phyloP scores from a whole-genome alignment of 2,888 invertebrate genomes.

The Drosophila greeni region DNA sequence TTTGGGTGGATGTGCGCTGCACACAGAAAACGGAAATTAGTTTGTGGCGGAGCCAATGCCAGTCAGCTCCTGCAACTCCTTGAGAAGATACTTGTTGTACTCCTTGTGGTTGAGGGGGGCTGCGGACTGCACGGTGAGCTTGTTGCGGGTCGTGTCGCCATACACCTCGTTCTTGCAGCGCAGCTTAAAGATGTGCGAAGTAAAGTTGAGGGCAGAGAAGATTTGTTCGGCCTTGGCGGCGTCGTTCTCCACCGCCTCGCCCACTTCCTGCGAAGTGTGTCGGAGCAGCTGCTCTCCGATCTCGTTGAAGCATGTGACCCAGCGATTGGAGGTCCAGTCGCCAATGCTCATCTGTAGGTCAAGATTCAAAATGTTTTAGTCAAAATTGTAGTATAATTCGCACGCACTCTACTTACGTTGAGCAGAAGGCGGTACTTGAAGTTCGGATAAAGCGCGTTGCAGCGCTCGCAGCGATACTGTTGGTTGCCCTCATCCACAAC shows the following conservation, averaged over 20 bases:
- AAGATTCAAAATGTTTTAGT: not conserved
- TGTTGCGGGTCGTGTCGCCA: constrained; percentile 84
- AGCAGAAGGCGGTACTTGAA: constrained; percentile 92
- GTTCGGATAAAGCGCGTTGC: constrained; percentile 89
- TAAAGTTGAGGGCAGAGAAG: constrained; percentile 88
- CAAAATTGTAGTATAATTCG: no score
- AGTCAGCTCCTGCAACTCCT: constrained; percentile 84
- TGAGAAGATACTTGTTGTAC: constrained; percentile 85
- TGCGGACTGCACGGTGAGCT: constrained; percentile 85
- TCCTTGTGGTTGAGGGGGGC: constrained; percentile 87
- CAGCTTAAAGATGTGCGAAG: constrained; percentile 89
- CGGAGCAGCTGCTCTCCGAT: constrained; percentile 88
- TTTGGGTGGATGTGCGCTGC: constrained; percentile 39
- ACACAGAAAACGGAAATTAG: constrained; percentile 27
- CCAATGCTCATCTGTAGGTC: constrained; percentile 86
- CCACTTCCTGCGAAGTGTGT: constrained; percentile 86
- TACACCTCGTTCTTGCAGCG: constrained; percentile 94
- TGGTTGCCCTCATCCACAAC: constrained; percentile 92
- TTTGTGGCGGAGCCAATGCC: constrained; percentile 79
- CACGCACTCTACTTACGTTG: constrained; percentile 82
- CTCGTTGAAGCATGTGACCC: constrained; percentile 94
- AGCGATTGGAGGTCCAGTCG: constrained; percentile 92
- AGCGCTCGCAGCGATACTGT: constrained; percentile 96
- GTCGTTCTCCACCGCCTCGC: constrained; percentile 85
- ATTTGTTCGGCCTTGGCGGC: constrained; percentile 83